Percentiles rank a stretch among this genome's conserved stretches.
These are phyloP conservation scores for Etia nguti DNA, from an alignment of 2,113 vertebrate species.

Conservation along the genomic window DNA sequence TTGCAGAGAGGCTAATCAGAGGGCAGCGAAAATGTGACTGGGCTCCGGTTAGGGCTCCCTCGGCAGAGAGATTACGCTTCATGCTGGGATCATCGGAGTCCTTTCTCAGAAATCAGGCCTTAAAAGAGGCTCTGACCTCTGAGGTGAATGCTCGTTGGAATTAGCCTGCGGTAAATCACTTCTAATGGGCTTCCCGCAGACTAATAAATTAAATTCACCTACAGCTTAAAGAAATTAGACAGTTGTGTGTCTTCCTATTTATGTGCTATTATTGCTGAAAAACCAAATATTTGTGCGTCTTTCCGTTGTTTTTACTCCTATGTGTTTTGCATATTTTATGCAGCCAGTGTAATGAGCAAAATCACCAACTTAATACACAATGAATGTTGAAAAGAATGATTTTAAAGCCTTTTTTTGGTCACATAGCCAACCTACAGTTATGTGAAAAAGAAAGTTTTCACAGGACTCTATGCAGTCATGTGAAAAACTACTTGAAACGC, in stretches of 20 bases:
- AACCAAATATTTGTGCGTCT: background rate
- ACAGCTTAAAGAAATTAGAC: background rate
- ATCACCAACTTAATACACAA: background rate
- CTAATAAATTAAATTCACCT: constrained; percentile 3
- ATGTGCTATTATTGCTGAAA: background rate
- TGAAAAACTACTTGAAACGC: background rate
- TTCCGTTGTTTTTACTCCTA: background rate
- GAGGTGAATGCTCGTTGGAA: background rate
- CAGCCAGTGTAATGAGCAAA: background rate
- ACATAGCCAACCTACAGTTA: background rate
- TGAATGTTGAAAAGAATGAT: background rate
- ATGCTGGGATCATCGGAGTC: constrained; percentile 21
- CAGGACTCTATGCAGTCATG: background rate
- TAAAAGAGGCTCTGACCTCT: constrained; percentile 30
- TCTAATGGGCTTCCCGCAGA: background rate
- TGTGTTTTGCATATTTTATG: background rate
- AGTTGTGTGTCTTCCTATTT: background rate
- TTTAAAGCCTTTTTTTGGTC: background rate
- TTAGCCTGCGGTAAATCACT: background rate
- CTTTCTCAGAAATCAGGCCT: constrained; percentile 35
- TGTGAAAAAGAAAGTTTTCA: background rate
- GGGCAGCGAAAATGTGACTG: constrained; percentile 1
- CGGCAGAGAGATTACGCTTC: constrained; percentile 11
- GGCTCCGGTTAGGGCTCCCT: background rate
- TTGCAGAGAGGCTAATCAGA: constrained; percentile 45